Evolutionary conservation across 1,140 invertebrate genomes (phyloP), one percentile per base, ranked within the genome.

Genomic region (Papilio dardanus): DNA sequence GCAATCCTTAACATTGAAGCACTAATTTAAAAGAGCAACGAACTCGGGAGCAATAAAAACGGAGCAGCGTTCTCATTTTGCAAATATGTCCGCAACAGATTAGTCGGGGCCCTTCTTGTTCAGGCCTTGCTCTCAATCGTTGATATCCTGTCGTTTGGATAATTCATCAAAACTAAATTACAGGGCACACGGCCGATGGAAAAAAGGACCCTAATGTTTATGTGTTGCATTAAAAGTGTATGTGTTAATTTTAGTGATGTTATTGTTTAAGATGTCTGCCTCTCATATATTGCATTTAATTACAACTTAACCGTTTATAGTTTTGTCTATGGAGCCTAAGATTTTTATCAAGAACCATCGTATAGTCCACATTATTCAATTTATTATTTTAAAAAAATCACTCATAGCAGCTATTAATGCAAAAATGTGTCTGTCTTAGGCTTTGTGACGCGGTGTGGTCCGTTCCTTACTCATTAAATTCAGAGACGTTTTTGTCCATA

Each of bases 81-180:
- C 76, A 76, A 77, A 80, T 78, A 79, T 79, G 81, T 83, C 78
- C 81, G 76, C 76, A 77, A 77, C 74, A 83, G 81, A 84, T 81
- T 79, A 75, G 71, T 74, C 68, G 77, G 74, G 62, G 71, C 58
- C 67, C 58, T 67, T 28, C 42, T 74, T 68, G 66, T 65, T 78
- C 73, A 66, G 79, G 75, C 50, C 74, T 62, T 75, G 77, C 68
- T 71, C 77, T 76, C 78, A 78, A 83, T 84, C 76, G 82, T 80
- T 81, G 76, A 74, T 79, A 79, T 79, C 79, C 74, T 77, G 74
- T 77, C 76, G 75, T 79, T 83, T 46, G 42, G 79, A 76, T 86
- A 86, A 86, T 86, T 86, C 77, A 86, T 86, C 84, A 84, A 81
- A 86, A 83, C 74, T 71, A 83, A 86, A 86, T 86, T 86, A 84